A percentile compares a stretch with the other conserved stretches of the same genome.
phyloP scores from a whole-genome alignment of 64 coral and sea anemone species.

The Acropora tenuis region DNA sequence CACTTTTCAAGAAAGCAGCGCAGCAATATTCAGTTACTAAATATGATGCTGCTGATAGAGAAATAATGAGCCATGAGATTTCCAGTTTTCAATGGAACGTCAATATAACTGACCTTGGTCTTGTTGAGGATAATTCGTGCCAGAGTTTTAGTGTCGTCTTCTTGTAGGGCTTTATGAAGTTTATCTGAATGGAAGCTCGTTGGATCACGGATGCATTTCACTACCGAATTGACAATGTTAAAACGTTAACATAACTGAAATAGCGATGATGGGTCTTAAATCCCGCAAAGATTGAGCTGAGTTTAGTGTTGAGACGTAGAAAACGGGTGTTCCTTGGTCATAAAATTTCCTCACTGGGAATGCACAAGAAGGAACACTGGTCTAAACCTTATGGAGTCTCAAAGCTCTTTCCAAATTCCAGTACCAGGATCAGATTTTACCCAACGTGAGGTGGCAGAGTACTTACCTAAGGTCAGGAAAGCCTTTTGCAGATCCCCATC shows the following conservation, averaged over 20 bases:
- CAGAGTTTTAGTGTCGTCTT: slow-evolving; percentile 70
- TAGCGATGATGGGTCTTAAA: too few relatives aligned
- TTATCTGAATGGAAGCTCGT: slow-evolving; percentile 48
- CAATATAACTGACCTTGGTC: slow-evolving; percentile 59
- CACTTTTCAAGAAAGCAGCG: background rate
- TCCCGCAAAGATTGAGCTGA: too few relatives aligned
- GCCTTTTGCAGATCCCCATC: slow-evolving; percentile 89
- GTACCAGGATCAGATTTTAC: too few relatives aligned
- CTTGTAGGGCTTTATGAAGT: slow-evolving; percentile 56
- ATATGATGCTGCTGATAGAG: too few relatives aligned
- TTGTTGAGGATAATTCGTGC: slow-evolving; percentile 71
- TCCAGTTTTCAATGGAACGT: background rate
- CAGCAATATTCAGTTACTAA: too few relatives aligned
- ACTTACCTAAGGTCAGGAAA: slow-evolving; percentile 76
- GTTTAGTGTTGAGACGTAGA: too few relatives aligned
- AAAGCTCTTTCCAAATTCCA: too few relatives aligned
- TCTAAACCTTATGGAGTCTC: too few relatives aligned
- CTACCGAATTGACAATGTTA: slow-evolving; percentile 28
- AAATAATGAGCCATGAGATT: background rate
- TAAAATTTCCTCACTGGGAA: too few relatives aligned
- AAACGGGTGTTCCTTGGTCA: too few relatives aligned
- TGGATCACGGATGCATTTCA: slow-evolving; percentile 75
- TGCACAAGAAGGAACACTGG: too few relatives aligned
- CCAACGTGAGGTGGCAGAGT: background rate
- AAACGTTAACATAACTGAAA: background rate